Evolutionary conservation across 2,888 invertebrate species (phyloP).

Genomic region (Aleiodes leptofemur): DNA sequence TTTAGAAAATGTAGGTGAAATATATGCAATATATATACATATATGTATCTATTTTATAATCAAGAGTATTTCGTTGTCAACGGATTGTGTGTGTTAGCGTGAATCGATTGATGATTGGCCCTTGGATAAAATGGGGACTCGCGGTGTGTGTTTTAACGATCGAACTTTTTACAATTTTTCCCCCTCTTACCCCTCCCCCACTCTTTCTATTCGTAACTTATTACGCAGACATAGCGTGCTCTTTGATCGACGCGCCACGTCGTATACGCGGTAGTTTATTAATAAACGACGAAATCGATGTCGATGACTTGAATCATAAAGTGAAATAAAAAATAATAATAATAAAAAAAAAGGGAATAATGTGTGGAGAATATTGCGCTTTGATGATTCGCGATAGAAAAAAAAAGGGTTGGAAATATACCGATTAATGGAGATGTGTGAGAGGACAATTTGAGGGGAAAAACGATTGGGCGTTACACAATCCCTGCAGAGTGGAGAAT

Average conservation of each 20-base stretch:
- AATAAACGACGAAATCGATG: constrained; percentile 42
- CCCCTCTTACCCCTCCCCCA: background rate
- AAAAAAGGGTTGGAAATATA: too few relatives aligned
- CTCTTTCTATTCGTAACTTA: constrained; percentile 16
- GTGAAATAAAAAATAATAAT: background rate
- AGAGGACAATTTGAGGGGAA: background rate
- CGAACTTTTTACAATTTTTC: constrained; percentile 22
- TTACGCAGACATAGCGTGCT: constrained; percentile 39
- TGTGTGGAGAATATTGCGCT: too few relatives aligned
- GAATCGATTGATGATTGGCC: constrained; percentile 31
- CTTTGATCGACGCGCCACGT: constrained; percentile 49
- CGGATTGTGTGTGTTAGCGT: background rate
- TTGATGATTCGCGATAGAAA: too few relatives aligned
- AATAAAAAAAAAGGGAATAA: constrained; percentile 1
- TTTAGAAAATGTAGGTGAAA: constrained; percentile 13
- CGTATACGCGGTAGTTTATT: constrained; percentile 41
- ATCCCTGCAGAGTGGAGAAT: constrained; percentile 8
- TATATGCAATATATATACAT: background rate
- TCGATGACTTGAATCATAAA: constrained; percentile 34
- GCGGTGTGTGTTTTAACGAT: constrained; percentile 9
- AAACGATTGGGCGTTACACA: constrained; percentile 2
- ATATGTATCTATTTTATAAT: background rate
- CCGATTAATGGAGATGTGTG: background rate
- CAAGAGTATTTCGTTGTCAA: background rate
- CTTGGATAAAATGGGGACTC: constrained; percentile 21